Evolutionary conservation across 2,888 invertebrate species (phyloP).

Genomic region (Conchocele bisecta): DNA sequence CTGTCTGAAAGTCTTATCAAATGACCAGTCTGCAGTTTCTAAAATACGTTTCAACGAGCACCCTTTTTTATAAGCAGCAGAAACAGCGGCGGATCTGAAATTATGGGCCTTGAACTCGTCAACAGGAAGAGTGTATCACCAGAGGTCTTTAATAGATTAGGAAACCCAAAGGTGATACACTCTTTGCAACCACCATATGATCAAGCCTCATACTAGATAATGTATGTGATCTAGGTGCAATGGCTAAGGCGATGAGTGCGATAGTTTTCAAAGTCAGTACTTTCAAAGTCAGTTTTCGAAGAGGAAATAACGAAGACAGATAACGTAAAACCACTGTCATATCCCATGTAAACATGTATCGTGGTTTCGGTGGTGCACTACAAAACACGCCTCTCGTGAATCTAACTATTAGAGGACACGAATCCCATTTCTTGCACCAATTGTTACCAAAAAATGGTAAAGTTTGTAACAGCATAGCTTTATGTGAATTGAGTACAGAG

Average conservation of each 20-base stretch:
- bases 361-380: neutral
- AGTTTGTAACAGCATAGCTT: neutral
- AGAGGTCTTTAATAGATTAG: slow-evolving; percentile 36
- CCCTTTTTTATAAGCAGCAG: too few relatives aligned
- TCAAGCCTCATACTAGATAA: neutral
- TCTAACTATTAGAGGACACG: neutral
- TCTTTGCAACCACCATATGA: neutral
- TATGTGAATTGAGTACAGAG: neutral
- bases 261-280: neutral
- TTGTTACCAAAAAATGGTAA: neutral
- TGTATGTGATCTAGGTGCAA: neutral
- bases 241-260: neutral
- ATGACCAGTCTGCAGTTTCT: too few relatives aligned
- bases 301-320: too few relatives aligned
- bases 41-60: too few relatives aligned
- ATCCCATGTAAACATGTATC: neutral
- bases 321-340: neutral
- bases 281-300: too few relatives aligned
- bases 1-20: too few relatives aligned
- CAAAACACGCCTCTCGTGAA: neutral
- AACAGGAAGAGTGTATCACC: too few relatives aligned
- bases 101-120: too few relatives aligned
- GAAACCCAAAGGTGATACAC: neutral
- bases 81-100: too few relatives aligned
- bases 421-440: neutral